Evolutionary conservation across 2,113 vertebrate genomes (phyloP), one percentile per base, ranked within the genome.

Genomic region (Hirundichthys speculiger): DNA sequence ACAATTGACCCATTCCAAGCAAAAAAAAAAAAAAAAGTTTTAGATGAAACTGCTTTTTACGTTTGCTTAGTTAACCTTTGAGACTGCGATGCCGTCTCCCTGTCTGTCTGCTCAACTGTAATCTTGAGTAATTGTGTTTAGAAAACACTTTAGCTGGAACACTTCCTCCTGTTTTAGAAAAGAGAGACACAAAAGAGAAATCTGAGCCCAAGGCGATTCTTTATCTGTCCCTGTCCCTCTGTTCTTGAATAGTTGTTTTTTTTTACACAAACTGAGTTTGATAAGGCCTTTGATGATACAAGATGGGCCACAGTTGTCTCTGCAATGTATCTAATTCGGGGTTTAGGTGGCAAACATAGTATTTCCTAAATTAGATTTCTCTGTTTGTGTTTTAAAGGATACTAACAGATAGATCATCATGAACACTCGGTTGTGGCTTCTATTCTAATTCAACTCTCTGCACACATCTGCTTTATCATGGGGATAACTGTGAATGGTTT

Each of bases 61-160:
- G 40, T 75, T 52, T 49, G 41, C 43, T 30, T 16, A 14, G 60
- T 62, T 77, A 82, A 77, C 74, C 65, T 65, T 64, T 75, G 43
- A 64, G 51, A 63, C 53, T 71, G 75, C 84, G 55, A 64, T 52
- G 30, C 52, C 24, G 19, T 71, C n/a, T 58, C 22, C 67, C 47
- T 80, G 64, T 80, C 64, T 69, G 69, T 79, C 75, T 84, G 75
- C 62, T 69, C 64, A 49, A 75, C 80, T 89, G 73, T 78, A 87
- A 91, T 89, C 88, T 88, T 54, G 71, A 73, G 53, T 92, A 92
- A 92, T 82, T 89, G 87, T 91, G 89, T 92, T 93, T 92, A 84
- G 79, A 86, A 88, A 91, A 88, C 87, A 86, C 77, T 85, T 41
- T 22, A 84, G 78, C 61, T 63, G 65, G 52, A 82, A 83, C 66